These are phyloP conservation scores for Solen grandis DNA, from an alignment of 1,140 invertebrate species.

Conservation along the genomic window DNA sequence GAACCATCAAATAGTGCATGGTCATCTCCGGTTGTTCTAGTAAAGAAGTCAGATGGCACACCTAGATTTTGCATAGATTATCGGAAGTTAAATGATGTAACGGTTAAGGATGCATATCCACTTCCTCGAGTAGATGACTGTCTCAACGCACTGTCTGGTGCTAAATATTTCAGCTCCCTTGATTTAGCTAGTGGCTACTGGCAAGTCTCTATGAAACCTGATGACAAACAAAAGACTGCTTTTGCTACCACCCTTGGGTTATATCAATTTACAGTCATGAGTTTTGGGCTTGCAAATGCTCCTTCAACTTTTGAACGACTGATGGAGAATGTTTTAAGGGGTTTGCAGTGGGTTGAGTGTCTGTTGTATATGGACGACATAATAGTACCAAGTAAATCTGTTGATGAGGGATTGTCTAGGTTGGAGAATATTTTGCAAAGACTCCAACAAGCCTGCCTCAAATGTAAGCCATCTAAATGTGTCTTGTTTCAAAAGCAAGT, in stretches of 20 bases:
- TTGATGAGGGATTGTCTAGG: slow-evolving; percentile 5
- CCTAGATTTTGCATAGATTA: slow-evolving; percentile 69
- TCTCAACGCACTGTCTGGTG: slow-evolving; percentile 53
- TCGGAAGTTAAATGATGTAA: slow-evolving; percentile 63
- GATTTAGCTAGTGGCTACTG: slow-evolving; percentile 69
- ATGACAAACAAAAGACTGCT: slow-evolving; percentile 76
- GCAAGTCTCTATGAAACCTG: slow-evolving; percentile 77
- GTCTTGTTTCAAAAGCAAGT: slow-evolving; percentile 76
- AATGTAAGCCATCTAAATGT: slow-evolving; percentile 81
- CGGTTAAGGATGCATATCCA: slow-evolving; percentile 62
- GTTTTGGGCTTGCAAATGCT: slow-evolving; percentile 36
- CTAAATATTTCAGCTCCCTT: slow-evolving; percentile 55
- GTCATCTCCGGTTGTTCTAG: slow-evolving; percentile 60
- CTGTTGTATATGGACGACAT: slow-evolving; percentile 60
- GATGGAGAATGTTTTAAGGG: slow-evolving; percentile 59
- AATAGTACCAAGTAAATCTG: slow-evolving; percentile 34
- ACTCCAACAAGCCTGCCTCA: slow-evolving; percentile 70
- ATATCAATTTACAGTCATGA: slow-evolving; percentile 56
- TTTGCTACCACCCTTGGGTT: slow-evolving; percentile 52
- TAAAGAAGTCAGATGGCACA: slow-evolving; percentile 57
- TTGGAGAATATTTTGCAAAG: slow-evolving; percentile 54
- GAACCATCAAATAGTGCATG: slow-evolving; percentile 42
- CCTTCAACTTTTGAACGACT: slow-evolving; percentile 66
- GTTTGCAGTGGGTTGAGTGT: slow-evolving; percentile 45
- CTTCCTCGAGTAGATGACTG: slow-evolving; percentile 63